A percentile compares a stretch with the other conserved stretches of the same genome.
Conservation (phyloP, 2,113 vertebrate species). For the Genyomyrus donnyi region DNA sequence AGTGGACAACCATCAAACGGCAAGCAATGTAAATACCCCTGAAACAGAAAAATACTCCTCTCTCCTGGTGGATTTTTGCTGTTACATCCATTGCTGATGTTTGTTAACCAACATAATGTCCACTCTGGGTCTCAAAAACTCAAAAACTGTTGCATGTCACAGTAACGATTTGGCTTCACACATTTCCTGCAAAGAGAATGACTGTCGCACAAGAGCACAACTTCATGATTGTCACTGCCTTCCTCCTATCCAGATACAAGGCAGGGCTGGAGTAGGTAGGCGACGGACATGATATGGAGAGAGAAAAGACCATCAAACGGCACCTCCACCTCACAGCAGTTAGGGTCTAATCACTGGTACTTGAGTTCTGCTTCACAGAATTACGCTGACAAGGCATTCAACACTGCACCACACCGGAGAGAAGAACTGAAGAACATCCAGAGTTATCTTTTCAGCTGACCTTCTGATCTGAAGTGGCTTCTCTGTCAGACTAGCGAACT, state of each 20-base stretch:
- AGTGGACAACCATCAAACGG: not conserved
- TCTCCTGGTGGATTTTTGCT: not conserved
- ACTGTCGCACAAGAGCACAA: not conserved
- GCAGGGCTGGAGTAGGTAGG: not conserved
- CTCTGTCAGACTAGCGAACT: not conserved
- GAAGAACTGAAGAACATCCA: not conserved
- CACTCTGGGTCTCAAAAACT: not conserved
- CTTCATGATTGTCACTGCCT: not conserved
- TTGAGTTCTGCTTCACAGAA: not conserved
- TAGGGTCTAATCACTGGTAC: not conserved
- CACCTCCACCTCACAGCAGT: not conserved
- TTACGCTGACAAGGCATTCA: not conserved
- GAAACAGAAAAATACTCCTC: slow-evolving; percentile 9
- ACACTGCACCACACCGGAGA: not conserved
- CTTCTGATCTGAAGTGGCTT: not conserved
- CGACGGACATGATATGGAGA: not conserved
- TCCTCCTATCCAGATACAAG: not conserved
- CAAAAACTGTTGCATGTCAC: not conserved
- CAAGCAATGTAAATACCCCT: not conserved
- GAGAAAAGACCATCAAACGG: slow-evolving; percentile 8
- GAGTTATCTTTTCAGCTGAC: not conserved
- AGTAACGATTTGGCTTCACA: not conserved
- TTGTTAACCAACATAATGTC: not conserved
- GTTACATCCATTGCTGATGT: not conserved
- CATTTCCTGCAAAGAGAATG: not conserved